Base-by-base conservation (phyloP, 2,113 vertebrate species). In the Emydura subglobosa region DNA sequence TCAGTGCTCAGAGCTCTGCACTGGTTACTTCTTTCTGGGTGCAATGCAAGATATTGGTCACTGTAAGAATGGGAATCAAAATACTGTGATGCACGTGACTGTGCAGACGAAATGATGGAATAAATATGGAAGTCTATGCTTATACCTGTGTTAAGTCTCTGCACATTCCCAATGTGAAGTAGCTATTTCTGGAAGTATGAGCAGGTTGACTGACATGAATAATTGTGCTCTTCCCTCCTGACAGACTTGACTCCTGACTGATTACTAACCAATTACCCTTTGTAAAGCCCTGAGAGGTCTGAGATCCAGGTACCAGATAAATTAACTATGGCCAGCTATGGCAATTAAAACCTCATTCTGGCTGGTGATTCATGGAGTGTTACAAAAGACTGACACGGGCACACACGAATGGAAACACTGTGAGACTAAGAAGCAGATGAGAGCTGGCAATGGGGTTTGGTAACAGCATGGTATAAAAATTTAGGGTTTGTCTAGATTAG, bases 251-350 rank as follows among this genome's bases (percentile, higher is more conserved):
- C 0, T 0, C 24, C 83, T 87, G 14, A 2, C 10, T 8, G 44
- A 9, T 81, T 61, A 51, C 55, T 74, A 0, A 34, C 50, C 12
- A 14, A 0, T 44, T 49, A 34, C 2, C 29, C 16, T 2, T 79
- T 87, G n/a, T 10, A 53, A n/a, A 0, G 76, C 61, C 76, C 34
- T 51, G 39, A 68, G 54, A 1, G 12, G 11, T 5, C 86, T 31
- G 25, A 21, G 17, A 74, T 29, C 29, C 9, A 10, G 39, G 72
- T 34, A 0, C 0, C 21, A 0, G 0, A 11, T 72, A 88, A 93
- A 54, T 24, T 89, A 82, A 19, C 39, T 16, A 10, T 4, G 42
- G 55, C 54, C 39, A 22, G 44, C 44, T 86, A 50, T 47, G 61
- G 50, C 50, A 50, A 81, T 82, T 86, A 19, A 8, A 65, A 42